phyloP scores from a whole-genome alignment of 2,113 vertebrate species.

The Heliornis fulica region DNA sequence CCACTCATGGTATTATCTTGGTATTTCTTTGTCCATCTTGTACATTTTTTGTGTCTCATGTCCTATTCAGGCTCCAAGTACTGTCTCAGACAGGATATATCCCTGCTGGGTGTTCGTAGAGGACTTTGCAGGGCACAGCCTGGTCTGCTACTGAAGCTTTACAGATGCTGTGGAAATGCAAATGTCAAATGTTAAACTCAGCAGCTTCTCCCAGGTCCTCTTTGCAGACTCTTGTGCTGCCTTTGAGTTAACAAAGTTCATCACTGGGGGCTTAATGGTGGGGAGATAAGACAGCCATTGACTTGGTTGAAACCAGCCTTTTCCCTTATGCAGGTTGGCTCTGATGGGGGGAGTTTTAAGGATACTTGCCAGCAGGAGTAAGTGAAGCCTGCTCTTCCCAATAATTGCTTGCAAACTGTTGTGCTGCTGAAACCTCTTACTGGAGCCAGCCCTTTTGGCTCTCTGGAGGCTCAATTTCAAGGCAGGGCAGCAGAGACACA shows the following conservation, averaged over 20 bases:
- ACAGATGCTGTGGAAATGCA: not conserved
- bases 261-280: not conserved
- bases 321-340: not conserved
- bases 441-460: not conserved
- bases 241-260: not conserved
- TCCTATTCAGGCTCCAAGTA: not conserved
- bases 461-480: not conserved
- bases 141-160: not conserved
- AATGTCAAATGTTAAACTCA: not conserved
- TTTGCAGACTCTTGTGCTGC: rapidly evolving
- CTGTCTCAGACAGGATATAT: not conserved
- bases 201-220: not conserved
- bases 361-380: not conserved
- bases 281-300: not conserved
- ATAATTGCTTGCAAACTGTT: not conserved
- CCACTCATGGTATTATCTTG: not conserved
- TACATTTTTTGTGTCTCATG: not conserved
- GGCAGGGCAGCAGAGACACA: not conserved
- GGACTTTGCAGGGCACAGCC: not conserved
- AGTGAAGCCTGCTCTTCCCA: not conserved
- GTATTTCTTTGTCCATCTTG: not conserved
- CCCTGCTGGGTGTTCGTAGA: not conserved
- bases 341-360: not conserved
- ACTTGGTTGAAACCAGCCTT: not conserved
- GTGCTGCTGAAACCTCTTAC: not conserved